A percentile compares a stretch with the other conserved stretches of the same genome.
These are phyloP conservation scores for Archips crataeganus DNA, from an alignment of 2,888 invertebrate genomes.

Conservation along the genomic window DNA sequence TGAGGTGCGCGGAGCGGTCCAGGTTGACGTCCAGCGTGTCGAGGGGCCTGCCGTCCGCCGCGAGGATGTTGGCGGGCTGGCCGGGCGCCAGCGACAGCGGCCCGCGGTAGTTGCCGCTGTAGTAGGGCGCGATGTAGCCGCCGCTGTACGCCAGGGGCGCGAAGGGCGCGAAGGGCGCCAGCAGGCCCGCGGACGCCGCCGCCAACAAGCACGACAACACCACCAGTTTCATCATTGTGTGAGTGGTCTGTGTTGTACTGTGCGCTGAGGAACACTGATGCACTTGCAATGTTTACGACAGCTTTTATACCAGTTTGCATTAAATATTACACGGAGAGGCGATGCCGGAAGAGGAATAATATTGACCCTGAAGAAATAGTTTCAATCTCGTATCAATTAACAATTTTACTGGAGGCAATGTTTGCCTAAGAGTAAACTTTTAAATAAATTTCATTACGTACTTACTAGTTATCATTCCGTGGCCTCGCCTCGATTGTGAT, in stretches of 20 bases:
- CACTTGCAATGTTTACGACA: conserved; percentile 56
- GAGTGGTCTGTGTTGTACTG: conserved; percentile 75
- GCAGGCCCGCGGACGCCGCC: conserved; percentile 76
- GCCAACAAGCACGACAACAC: conserved; percentile 86
- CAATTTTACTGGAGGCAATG: too few species aligned
- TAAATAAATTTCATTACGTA: too few species aligned
- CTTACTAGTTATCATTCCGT: too few species aligned
- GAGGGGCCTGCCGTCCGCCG: conserved; percentile 75
- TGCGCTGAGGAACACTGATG: conserved; percentile 71
- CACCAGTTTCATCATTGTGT: conserved; percentile 82
- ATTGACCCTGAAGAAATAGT: conserved; percentile 69
- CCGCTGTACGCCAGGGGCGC: conserved; percentile 53
- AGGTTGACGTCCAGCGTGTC: conserved; percentile 79
- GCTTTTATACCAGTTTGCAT: conserved; percentile 66
- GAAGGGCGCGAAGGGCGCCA: conserved; percentile 55
- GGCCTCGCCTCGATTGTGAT: too few species aligned
- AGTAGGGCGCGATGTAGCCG: conserved; percentile 57
- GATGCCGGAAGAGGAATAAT: conserved; percentile 60
- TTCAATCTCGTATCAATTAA: conserved; percentile 60
- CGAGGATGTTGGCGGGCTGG: conserved; percentile 76
- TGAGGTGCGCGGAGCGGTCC: conserved; percentile 72
- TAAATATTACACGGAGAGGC: conserved; percentile 60
- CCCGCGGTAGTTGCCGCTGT: conserved; percentile 61
- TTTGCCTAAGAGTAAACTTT: too few species aligned
- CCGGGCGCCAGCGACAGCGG: conserved; percentile 76